These are phyloP conservation scores for Remorina albescens DNA, from an alignment of 2,797 vertebrate species.

Conservation along the genomic window DNA sequence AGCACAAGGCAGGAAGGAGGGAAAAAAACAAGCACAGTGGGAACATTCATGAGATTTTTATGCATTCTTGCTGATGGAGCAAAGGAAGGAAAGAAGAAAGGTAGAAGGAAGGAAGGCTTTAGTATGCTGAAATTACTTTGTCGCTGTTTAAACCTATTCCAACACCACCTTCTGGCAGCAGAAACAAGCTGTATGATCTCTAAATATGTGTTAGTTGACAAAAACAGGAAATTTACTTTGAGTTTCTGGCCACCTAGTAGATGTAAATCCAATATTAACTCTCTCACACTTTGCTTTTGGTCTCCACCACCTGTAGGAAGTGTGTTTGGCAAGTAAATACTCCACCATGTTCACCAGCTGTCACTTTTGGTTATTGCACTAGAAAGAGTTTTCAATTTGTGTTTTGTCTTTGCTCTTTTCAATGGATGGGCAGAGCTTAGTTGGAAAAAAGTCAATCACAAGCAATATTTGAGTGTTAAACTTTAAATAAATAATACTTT, in stretches of 20 bases:
- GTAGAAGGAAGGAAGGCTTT: neutral
- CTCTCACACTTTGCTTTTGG: neutral
- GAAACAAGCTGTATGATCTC: neutral
- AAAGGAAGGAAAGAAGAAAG: neutral
- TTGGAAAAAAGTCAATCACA: no score
- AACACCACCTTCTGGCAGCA: neutral
- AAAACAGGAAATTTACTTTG: neutral
- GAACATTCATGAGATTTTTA: neutral
- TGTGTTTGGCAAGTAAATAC: neutral
- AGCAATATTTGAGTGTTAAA: no score
- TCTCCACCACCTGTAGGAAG: neutral
- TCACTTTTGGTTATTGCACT: neutral
- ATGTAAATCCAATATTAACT: neutral
- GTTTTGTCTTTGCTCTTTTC: no score
- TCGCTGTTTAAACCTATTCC: neutral
- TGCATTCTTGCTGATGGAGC: neutral
- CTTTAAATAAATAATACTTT: no score
- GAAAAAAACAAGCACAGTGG: constrained; percentile 7
- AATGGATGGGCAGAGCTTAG: no score
- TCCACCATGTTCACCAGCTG: neutral
- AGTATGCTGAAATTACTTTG: neutral
- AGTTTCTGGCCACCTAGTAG: neutral
- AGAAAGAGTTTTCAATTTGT: neutral
- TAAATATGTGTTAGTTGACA: no score
- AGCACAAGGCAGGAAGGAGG: constrained; percentile 13